Percentiles rank a stretch among this genome's conserved stretches.
phyloP scores from a whole-genome alignment of 2,888 invertebrate species.

The Entomobrya proxima region DNA sequence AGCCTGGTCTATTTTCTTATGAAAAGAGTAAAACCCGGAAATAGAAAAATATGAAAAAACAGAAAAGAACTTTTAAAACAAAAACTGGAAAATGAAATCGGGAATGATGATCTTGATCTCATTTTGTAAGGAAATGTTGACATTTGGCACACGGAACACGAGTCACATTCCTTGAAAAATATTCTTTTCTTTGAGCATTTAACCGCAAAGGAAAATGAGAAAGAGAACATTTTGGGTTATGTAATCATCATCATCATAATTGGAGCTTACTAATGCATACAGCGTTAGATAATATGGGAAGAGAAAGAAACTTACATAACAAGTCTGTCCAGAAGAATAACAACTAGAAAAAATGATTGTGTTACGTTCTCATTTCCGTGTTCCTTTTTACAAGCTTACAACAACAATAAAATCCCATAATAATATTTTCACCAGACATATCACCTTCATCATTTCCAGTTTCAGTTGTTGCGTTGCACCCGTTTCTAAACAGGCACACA shows the following conservation, averaged over 20 bases:
- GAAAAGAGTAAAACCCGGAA: neutral
- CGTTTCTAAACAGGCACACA: neutral
- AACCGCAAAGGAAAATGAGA: conserved; percentile 2
- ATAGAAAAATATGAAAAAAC: neutral
- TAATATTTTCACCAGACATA: conserved; percentile 34
- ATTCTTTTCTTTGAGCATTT: neutral
- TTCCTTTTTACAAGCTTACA: neutral
- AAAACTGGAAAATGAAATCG: neutral
- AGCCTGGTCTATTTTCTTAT: neutral
- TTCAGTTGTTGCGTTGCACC: conserved; percentile 23
- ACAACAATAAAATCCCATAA: conserved; percentile 49
- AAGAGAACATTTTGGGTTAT: neutral
- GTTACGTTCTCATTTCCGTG: neutral
- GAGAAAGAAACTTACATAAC: neutral
- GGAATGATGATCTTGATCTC: neutral
- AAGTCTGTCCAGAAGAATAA: neutral
- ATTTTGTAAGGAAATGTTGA: neutral
- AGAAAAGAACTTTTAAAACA: neutral
- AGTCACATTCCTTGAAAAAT: no score
- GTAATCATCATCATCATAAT: neutral
- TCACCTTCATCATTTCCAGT: conserved; percentile 3
- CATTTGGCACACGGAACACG: conserved; percentile 14
- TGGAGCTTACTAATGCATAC: neutral
- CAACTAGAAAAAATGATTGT: neutral
- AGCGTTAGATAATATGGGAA: neutral